Conservation (phyloP, 30 jellyfish, hydroid and myxozoan genomes). For the Phacellophora camtschatica region DNA sequence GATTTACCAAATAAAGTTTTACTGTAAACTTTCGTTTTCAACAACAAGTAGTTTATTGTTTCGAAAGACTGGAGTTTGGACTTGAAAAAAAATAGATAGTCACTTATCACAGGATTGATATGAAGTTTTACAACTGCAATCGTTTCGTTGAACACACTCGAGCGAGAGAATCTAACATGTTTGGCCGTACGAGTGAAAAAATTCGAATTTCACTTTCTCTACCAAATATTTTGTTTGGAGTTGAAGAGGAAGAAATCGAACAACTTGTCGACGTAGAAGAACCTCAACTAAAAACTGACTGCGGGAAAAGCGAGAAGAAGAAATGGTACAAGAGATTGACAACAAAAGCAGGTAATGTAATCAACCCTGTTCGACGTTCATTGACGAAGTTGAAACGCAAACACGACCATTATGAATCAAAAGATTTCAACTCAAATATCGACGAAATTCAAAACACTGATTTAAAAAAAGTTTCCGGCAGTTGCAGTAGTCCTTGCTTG, state of each 20-base stretch:
- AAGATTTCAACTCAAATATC: not conserved
- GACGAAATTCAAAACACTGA: not conserved
- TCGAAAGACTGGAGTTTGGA: no score
- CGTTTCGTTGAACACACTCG: no score
- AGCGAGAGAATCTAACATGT: not conserved
- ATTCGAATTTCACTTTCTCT: constrained; percentile 45
- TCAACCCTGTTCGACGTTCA: constrained; percentile 43
- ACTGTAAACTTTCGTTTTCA: no score
- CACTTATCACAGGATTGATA: no score
- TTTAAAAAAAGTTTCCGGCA: not conserved
- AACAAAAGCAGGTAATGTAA: constrained; percentile 8
- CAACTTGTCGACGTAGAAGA: constrained; percentile 8
- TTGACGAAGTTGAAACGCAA: constrained; percentile 34
- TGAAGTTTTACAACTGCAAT: no score
- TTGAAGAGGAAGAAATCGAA: constrained; percentile 47
- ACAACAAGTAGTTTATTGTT: no score
- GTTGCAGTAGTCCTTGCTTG: no score
- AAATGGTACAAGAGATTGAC: constrained; percentile 46
- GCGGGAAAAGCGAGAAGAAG: constrained; percentile 32
- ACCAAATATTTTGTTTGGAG: constrained; percentile 50
- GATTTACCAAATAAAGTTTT: no score
- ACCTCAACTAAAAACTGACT: not conserved
- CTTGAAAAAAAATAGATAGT: no score
- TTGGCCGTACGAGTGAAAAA: not conserved
- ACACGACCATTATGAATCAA: constrained; percentile 37